phyloP scores from a whole-genome alignment of 2,797 vertebrate genomes.

The Gymnothorax reevesii region DNA sequence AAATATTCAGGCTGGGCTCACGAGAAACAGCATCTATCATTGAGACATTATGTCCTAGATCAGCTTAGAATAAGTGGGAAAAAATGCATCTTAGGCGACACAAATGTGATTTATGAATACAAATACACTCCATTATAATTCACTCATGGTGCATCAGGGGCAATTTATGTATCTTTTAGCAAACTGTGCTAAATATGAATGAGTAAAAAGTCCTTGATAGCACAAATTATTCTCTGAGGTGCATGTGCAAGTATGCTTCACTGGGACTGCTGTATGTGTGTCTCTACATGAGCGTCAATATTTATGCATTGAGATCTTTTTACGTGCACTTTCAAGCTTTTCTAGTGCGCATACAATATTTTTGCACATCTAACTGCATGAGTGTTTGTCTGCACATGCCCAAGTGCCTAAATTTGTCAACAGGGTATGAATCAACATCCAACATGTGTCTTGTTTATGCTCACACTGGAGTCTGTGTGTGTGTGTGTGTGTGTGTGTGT shows the following conservation, averaged over 20 bases:
- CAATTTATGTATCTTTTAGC: conserved; percentile 17
- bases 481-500: not conserved
- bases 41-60: conserved; percentile 1
- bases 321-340: too few relatives aligned
- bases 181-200: conserved; percentile 12
- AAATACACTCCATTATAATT: not conserved
- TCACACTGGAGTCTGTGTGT: not conserved
- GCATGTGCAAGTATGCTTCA: not conserved
- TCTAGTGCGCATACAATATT: too few relatives aligned
- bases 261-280: not conserved
- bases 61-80: not conserved
- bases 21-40: not conserved
- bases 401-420: not conserved
- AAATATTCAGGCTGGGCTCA: not conserved
- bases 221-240: not conserved
- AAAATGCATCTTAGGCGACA: not conserved
- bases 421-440: not conserved
- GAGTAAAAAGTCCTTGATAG: not conserved
- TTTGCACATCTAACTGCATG: not conserved
- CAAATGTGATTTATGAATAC: conserved; percentile 9
- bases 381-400: not conserved
- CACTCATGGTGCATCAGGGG: conserved; percentile 18
- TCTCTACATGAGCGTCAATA: too few relatives aligned
- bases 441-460: not conserved
- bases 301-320: too few relatives aligned